phyloP scores from a whole-genome alignment of 2,888 invertebrate species.

The Netelia virgata region DNA sequence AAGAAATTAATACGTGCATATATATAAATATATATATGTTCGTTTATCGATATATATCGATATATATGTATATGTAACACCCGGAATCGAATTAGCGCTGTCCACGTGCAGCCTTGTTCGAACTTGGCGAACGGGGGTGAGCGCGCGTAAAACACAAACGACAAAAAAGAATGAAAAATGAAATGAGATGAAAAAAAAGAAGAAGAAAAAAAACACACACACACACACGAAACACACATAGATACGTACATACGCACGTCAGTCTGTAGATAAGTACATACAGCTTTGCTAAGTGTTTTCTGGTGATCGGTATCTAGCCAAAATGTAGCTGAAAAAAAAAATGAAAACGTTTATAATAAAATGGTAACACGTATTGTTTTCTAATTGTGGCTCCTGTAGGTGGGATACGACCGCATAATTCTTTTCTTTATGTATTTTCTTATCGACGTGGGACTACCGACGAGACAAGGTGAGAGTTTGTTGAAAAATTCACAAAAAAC shows the following conservation, averaged over 20 bases:
- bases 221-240: slow-evolving; percentile 67
- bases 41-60: no score
- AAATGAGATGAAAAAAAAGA: slow-evolving; percentile 43
- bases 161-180: not conserved
- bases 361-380: slow-evolving; percentile 84
- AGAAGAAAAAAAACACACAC: slow-evolving; percentile 63
- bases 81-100: slow-evolving; percentile 62
- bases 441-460: no score
- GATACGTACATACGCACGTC: slow-evolving; percentile 74
- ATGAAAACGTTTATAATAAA: slow-evolving; percentile 84
- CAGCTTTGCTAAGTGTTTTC: slow-evolving; percentile 85
- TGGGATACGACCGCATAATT: slow-evolving; percentile 24
- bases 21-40: not conserved
- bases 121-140: slow-evolving; percentile 35
- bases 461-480: no score
- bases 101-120: slow-evolving; percentile 71
- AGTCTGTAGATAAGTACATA: slow-evolving; percentile 83
- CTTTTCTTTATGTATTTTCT: no score
- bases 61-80: not conserved
- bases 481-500: no score
- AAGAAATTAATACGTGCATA: slow-evolving; percentile 14
- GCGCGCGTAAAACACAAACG: slow-evolving; percentile 24
- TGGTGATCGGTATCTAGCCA: slow-evolving; percentile 84
- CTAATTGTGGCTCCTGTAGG: slow-evolving; percentile 74
- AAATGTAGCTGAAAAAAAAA: slow-evolving; percentile 81